These are phyloP conservation scores for Dilophus febrilis DNA, from an alignment of 2,888 invertebrate species.

Conservation along the genomic window DNA sequence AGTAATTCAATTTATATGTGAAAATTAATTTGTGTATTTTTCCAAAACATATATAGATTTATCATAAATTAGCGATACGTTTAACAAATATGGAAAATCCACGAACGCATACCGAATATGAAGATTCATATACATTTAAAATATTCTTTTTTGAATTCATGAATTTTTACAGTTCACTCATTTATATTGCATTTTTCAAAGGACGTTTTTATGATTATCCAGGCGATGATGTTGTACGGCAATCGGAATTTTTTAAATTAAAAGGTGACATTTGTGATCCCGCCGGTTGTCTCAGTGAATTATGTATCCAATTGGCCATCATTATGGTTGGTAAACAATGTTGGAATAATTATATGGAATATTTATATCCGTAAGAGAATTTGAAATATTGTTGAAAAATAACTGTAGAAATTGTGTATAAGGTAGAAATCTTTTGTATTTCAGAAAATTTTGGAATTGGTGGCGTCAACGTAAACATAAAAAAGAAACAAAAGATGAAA, in stretches of 20 bases:
- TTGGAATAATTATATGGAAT: constrained; percentile 82
- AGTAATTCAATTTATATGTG: not conserved
- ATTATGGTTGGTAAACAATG: constrained; percentile 93
- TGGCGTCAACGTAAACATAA: constrained; percentile 67
- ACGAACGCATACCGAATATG: constrained; percentile 92
- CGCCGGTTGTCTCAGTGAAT: constrained; percentile 80
- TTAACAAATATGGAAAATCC: constrained; percentile 82
- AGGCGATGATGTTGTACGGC: constrained; percentile 57
- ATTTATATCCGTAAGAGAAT: constrained; percentile 66
- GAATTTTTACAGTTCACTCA: constrained; percentile 96
- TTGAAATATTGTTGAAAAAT: no score
- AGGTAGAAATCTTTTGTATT: constrained; percentile 9
- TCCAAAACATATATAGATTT: constrained; percentile 39
- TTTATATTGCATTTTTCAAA: constrained; percentile 98
- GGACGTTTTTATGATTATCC: constrained; percentile 81
- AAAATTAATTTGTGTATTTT: not conserved
- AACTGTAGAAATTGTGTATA: no score
- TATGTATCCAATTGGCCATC: constrained; percentile 80
- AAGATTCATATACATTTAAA: constrained; percentile 94
- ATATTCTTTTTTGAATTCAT: constrained; percentile 97
- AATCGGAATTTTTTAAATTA: constrained; percentile 57
- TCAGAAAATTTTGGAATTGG: constrained; percentile 75
- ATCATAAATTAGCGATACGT: constrained; percentile 67
- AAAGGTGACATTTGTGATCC: constrained; percentile 80
- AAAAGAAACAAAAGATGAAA: constrained; percentile 54